Base-by-base conservation (phyloP, 2,888 invertebrate species). In the Flexamia atlantica region DNA sequence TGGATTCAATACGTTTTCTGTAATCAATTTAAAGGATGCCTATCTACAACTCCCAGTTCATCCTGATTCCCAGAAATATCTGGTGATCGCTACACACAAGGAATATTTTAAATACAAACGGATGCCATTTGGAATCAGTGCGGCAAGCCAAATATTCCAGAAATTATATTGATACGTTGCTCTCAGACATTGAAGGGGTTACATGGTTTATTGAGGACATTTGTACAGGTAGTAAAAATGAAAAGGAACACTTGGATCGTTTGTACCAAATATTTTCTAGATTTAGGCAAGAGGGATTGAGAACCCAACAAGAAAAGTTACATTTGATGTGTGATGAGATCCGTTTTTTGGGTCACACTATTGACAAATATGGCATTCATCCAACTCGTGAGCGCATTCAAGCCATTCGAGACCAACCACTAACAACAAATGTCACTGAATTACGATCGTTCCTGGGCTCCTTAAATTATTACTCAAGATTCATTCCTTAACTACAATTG, bases 21-120 rank as follows among this genome's bases (percentile, higher is more conserved):
- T 72, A 4, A 28, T 72, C 72, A 36, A 72, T 72, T n/a, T 72
- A n/a, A 72, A 72, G 72, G 72, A 72, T 30, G 30, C 20, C 3
- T 72, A 36, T n/a, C n/a, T n/a, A n/a, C n/a, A n/a, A n/a, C n/a
- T n/a, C n/a, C n/a, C n/a, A n/a, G n/a, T n/a, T 72, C 32, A n/a
- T 72, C 3, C 2, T 5, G 32, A 36, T 5, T 3, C n/a, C 4
- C 12, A 12, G 9, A 20, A 36, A 14, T 30, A 12, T 1, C n/a
- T 72, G n/a, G 25, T 72, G 9, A 36, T 72, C 12, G 32, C n/a
- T 10, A 72, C 72, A 32, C 30, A 68, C 25, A 68, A 68, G 25
- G 68, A 7, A 36, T 46, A 72, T 32, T 30, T 72, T 14, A 72
- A n/a, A 36, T 72, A 72, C n/a, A 72, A 28, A 36, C 40, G 32